Percentiles rank a stretch among this genome's conserved stretches.
These are phyloP conservation scores for Anthopleura xanthogrammica DNA, from an alignment of 92 coral and sea anemone genomes.

Conservation along the genomic window DNA sequence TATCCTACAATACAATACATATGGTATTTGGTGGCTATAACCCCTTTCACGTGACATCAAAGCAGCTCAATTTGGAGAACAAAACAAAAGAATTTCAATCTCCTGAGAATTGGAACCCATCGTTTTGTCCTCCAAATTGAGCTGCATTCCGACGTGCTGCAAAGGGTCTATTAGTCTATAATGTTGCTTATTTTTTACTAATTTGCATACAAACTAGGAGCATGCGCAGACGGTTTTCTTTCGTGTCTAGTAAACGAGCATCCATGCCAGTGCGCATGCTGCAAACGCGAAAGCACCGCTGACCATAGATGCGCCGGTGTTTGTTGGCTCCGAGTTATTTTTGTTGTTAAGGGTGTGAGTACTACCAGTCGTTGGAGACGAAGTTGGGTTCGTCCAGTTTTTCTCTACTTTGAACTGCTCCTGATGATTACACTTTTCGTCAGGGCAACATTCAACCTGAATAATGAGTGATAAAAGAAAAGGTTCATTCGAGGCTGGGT, in stretches of 20 bases:
- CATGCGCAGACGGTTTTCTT: no score
- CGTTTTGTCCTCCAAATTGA: no score
- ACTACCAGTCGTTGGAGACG: background rate
- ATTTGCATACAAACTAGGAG: no score
- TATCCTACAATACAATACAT: no score
- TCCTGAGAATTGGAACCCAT: no score
- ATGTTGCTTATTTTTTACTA: no score
- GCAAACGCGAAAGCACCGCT: constrained; percentile 6
- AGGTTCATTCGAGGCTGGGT: background rate
- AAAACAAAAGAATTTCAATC: no score
- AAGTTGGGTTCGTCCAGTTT: constrained; percentile 23
- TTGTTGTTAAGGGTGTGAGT: background rate
- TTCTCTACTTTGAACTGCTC: constrained; percentile 19
- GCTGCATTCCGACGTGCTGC: no score
- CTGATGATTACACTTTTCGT: constrained; percentile 17
- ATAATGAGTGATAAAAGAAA: background rate
- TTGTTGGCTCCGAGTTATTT: constrained; percentile 12
- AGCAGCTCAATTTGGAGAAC: no score
- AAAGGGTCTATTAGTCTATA: no score
- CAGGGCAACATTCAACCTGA: constrained; percentile 41
- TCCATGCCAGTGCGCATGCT: constrained; percentile 18
- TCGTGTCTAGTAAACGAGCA: background rate
- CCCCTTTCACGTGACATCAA: no score
- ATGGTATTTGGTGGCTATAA: no score
- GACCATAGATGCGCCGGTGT: constrained; percentile 17